These are phyloP conservation scores for Anseranas semipalmata DNA, from an alignment of 2,113 vertebrate species.

Conservation along the genomic window DNA sequence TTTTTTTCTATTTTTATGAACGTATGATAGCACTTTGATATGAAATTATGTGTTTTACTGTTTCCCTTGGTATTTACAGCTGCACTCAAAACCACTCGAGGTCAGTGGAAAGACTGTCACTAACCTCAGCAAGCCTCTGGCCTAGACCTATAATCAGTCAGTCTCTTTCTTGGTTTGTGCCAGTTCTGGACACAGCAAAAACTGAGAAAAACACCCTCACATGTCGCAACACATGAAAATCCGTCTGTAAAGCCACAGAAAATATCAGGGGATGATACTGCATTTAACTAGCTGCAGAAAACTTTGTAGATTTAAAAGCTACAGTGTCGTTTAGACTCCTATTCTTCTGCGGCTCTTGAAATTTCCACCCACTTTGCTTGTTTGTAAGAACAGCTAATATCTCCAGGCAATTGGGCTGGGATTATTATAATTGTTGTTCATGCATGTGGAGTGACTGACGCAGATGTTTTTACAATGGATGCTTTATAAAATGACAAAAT, in stretches of 20 bases:
- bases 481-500: slow-evolving; percentile 19
- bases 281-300: neutral
- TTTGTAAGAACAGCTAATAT: neutral
- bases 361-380: neutral
- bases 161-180: neutral
- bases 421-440: neutral
- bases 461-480: slow-evolving; percentile 14
- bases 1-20: slow-evolving; percentile 49
- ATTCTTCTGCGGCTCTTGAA: neutral
- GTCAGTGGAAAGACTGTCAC: slow-evolving; percentile 12
- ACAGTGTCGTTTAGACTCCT: neutral
- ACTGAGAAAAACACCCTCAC: neutral
- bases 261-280: neutral
- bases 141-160: neutral
- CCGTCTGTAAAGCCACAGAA: neutral
- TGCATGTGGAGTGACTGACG: neutral
- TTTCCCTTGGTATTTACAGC: neutral
- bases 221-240: neutral
- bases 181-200: neutral
- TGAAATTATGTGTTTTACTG: slow-evolving; percentile 34
- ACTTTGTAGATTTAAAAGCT: neutral
- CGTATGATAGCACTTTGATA: slow-evolving; percentile 44
- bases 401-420: neutral
- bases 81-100: neutral
- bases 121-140: neutral